phyloP scores from a whole-genome alignment of 1,140 invertebrate species.

The Listronotus oregonensis region DNA sequence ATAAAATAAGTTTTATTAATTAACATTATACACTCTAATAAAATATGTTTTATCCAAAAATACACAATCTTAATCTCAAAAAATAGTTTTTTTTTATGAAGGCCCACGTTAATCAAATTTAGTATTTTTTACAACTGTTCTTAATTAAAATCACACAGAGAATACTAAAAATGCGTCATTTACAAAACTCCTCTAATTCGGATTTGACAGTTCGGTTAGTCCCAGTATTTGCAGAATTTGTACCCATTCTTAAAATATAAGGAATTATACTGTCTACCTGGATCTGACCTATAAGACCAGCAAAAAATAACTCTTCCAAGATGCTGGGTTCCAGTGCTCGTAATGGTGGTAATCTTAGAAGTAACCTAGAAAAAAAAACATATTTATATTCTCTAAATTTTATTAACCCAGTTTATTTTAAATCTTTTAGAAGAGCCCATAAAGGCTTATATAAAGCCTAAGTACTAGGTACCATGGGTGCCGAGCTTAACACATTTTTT shows the following conservation, averaged over 20 bases:
- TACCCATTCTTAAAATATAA: constrained; percentile 84
- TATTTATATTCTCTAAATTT: background rate
- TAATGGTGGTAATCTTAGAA: constrained; percentile 78
- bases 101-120: constrained; percentile 55
- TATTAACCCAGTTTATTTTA: background rate
- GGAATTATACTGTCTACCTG: constrained; percentile 92
- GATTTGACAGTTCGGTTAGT: constrained; percentile 47
- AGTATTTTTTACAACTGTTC: background rate
- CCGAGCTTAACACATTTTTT: no score
- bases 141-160: constrained; percentile 64
- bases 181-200: constrained; percentile 52
- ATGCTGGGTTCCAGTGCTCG: constrained; percentile 77
- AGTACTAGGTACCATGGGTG: no score
- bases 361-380: constrained; percentile 49
- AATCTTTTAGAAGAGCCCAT: background rate
- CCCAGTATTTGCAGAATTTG: constrained; percentile 26
- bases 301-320: constrained; percentile 92
- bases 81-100: background rate
- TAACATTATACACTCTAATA: no score
- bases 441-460: background rate
- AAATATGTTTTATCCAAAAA: no score
- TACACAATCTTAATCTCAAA: no score
- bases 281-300: constrained; percentile 88
- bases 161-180: constrained; percentile 33
- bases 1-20: no score